A percentile compares a stretch with the other conserved stretches of the same genome.
phyloP scores from a whole-genome alignment of 1,140 invertebrate genomes.

The Whitmania pigra region DNA sequence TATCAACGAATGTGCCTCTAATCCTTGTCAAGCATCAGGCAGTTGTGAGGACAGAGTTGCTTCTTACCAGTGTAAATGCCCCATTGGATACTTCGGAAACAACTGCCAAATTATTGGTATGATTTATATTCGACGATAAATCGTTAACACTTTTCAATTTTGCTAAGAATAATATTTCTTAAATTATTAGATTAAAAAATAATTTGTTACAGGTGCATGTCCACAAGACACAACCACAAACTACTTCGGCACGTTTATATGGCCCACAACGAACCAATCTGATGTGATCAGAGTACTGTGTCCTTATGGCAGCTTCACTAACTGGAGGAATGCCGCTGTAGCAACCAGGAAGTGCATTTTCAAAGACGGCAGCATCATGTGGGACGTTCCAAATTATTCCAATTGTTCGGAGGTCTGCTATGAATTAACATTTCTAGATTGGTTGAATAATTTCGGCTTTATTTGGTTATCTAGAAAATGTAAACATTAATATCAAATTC shows the following conservation, averaged over 20 bases:
- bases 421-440: background rate
- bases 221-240: too few species aligned
- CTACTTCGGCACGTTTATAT: background rate
- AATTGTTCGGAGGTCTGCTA: background rate
- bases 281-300: background rate
- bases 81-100: conserved; percentile 29
- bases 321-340: background rate
- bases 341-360: background rate
- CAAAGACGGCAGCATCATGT: background rate
- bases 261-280: conserved; percentile 4
- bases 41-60: conserved; percentile 27
- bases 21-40: conserved; percentile 8
- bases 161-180: background rate
- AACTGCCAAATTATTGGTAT: conserved; percentile 26
- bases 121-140: background rate
- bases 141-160: background rate
- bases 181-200: background rate
- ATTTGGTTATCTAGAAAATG: background rate
- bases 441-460: too few species aligned
- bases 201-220: background rate
- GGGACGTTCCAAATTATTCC: background rate
- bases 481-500: background rate
- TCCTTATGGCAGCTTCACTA: background rate
- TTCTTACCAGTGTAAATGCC: conserved; percentile 25
- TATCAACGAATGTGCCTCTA: conserved; percentile 29